These are phyloP conservation scores for Montipora foliosa DNA, from an alignment of 64 coral and sea anemone genomes.

Conservation along the genomic window DNA sequence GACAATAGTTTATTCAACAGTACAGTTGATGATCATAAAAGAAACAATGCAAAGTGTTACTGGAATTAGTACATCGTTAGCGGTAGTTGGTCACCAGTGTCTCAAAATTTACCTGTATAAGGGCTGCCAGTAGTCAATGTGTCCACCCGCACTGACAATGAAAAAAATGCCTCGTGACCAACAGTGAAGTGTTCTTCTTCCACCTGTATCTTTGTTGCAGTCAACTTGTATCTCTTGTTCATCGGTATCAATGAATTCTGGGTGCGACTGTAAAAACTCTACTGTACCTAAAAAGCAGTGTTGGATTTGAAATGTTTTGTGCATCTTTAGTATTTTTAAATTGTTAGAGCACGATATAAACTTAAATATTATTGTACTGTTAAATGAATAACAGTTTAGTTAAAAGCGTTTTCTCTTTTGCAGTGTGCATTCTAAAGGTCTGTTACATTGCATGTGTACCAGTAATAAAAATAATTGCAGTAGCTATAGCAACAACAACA, in stretches of 20 bases:
- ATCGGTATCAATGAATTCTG: neutral
- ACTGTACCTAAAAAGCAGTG: too few relatives aligned
- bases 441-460: neutral
- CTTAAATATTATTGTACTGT: neutral
- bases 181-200: conserved; percentile 18
- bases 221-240: neutral
- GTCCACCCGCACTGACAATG: conserved; percentile 26
- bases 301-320: too few relatives aligned
- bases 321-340: too few relatives aligned
- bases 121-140: conserved; percentile 56
- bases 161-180: conserved; percentile 51
- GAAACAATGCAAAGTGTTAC: too few relatives aligned
- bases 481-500: too few relatives aligned
- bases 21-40: too few relatives aligned
- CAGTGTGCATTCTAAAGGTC: neutral
- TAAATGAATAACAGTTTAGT: neutral
- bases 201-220: conserved; percentile 65
- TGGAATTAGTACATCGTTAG: neutral
- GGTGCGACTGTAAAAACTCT: neutral
- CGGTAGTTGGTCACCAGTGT: neutral
- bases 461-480: too few relatives aligned
- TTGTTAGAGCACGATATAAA: neutral
- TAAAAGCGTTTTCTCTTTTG: neutral
- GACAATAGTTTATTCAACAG: too few relatives aligned
- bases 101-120: neutral